Evolutionary conservation across 2,888 invertebrate species (phyloP), one percentile per base, ranked within the genome.

Genomic region (Caenorhabditis virilis): DNA sequence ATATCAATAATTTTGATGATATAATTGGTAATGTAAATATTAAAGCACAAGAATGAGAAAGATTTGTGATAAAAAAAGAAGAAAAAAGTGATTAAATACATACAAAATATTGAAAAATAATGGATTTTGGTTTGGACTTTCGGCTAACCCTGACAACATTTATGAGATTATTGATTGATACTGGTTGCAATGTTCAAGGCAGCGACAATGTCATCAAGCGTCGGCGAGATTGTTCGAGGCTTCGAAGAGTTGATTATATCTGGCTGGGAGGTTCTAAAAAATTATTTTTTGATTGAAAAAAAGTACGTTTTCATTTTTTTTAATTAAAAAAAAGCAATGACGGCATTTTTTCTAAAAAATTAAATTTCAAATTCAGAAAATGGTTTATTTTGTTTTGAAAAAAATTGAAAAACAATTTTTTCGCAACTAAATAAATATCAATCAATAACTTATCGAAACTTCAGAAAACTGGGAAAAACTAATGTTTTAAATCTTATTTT

Each of bases 141-240:
- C 13, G 15, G 42, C n/a, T 42, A 38, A 38, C 16, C 18, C 38
- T 20, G 3, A 18, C n/a, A 18, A 7, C 3, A 4, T 7, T 38
- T 38, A 20, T 16, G 11, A 20, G n/a, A 38, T 16, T 16, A 4
- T 42, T 56, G 51, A 41, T 48, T 56, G 33, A 56, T 48, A 33
- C 55, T 57, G 20, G 63, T 64, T 9, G 64, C 64, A 22, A 55
- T 49, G 50, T 61, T 61, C 26, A 65, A 30, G 13, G 60, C 58
- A 16, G 58, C 53, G 23, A 60, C 39, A 25, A 65, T 65, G 23
- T 65, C 65, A 38, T 65, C 65, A 5, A 65, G 56, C 2, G 65
- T 60, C 7, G 65, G 65, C 20, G 65, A 65, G 20, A 47, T 60
- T 11, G 50, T 51, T 39, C 65, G 59, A 20, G 60, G 65, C 20